Conservation (phyloP, 2,113 vertebrate species). For the Symphodus melops region DNA sequence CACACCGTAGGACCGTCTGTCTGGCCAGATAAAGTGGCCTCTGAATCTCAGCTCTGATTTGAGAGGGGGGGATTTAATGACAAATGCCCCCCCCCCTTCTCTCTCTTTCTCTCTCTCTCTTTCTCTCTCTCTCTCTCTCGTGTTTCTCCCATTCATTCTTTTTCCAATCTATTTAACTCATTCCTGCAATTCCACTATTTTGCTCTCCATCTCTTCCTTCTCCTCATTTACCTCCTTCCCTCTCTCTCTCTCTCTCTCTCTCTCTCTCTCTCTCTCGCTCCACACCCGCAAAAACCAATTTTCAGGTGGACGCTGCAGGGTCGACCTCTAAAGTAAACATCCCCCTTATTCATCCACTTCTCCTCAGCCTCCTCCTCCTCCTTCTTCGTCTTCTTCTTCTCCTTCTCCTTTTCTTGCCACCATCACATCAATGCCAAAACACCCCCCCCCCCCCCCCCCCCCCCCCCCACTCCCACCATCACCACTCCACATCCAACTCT, state of each 20-base stretch:
- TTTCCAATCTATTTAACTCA: conserved; percentile 42
- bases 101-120: not conserved
- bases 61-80: conserved; percentile 69
- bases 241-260: not conserved
- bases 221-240: conserved; percentile 23
- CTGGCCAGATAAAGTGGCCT: conserved; percentile 75
- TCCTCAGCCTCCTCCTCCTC: conserved; percentile 30
- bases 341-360: conserved; percentile 53
- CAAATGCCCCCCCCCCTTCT: conserved; percentile 18
- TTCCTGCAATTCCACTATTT: conserved; percentile 33
- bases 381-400: conserved; percentile 50
- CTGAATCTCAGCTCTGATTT: conserved; percentile 75
- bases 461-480: conserved; percentile 10
- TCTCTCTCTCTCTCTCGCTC: conserved; percentile 21
- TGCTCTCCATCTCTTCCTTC: not conserved
- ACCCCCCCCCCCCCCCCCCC: too few relatives aligned
- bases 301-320: conserved; percentile 78
- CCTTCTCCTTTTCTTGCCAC: conserved; percentile 7
- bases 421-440: conserved; percentile 66
- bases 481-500: conserved; percentile 26
- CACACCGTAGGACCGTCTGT: conserved; percentile 66
- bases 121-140: not conserved
- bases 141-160: conserved; percentile 36
- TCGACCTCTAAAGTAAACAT: conserved; percentile 80
- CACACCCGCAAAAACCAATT: conserved; percentile 74